Conservation (phyloP, 1,140 invertebrate species). For the Notospermus geniculatus region DNA sequence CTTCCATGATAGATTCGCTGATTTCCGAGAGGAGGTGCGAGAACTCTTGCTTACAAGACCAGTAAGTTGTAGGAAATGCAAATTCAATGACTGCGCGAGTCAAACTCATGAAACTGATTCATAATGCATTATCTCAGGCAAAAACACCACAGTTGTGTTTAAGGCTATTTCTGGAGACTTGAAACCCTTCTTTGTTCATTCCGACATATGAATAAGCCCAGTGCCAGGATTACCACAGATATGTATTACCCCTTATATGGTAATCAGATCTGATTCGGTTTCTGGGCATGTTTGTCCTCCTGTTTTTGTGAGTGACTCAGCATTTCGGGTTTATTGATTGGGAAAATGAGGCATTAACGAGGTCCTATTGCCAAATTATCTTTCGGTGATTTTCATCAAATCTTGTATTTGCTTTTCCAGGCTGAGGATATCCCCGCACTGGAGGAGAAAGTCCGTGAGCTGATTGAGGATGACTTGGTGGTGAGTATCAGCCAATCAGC, state of each 20-base stretch:
- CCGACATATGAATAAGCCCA: too few species aligned
- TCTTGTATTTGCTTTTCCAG: conserved; percentile 27
- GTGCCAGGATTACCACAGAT: conserved; percentile 3
- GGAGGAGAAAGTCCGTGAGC: conserved; percentile 43
- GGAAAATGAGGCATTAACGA: too few species aligned
- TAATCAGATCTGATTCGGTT: too few species aligned
- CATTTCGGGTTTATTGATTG: too few species aligned
- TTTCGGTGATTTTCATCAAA: too few species aligned
- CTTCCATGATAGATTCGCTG: conserved; percentile 54
- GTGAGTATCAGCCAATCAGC: conserved; percentile 28
- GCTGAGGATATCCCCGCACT: conserved; percentile 36
- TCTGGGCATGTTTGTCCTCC: too few species aligned
- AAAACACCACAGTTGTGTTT: background rate
- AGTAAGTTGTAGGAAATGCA: conserved; percentile 32
- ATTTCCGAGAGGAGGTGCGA: conserved; percentile 53
- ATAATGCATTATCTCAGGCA: background rate
- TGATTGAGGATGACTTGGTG: conserved; percentile 51
- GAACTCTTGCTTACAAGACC: conserved; percentile 48
- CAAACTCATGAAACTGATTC: too few species aligned
- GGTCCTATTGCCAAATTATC: too few species aligned
- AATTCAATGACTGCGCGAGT: too few species aligned
- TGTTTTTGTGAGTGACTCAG: too few species aligned
- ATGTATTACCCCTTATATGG: too few species aligned
- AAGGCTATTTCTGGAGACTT: conserved; percentile 2
- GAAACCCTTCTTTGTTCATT: background rate